A percentile compares a stretch with the other conserved stretches of the same genome.
Evolutionary conservation across 2,888 invertebrate species (phyloP).

Genomic region (Ornithoptera priamus): DNA sequence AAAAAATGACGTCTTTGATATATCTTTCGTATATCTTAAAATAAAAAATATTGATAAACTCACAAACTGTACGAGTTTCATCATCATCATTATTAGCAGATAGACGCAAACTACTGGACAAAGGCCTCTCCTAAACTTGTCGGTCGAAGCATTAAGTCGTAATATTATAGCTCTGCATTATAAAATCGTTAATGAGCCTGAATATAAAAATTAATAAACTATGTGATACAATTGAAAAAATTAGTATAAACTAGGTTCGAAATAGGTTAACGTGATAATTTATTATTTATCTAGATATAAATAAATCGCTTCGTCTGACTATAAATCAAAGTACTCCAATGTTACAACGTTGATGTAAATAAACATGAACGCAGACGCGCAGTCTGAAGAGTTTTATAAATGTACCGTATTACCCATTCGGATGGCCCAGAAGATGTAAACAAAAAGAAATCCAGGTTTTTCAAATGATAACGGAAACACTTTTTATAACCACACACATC

Average conservation of each 20-base stretch:
- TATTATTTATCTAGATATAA: not conserved
- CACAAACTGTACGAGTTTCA: too few relatives aligned
- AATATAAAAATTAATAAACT: too few relatives aligned
- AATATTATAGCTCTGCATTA: too few relatives aligned
- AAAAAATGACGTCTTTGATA: too few relatives aligned
- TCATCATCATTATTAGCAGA: too few relatives aligned
- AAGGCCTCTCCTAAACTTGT: too few relatives aligned
- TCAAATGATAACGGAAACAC: constrained; percentile 9
- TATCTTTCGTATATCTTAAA: too few relatives aligned
- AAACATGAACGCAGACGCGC: constrained; percentile 53
- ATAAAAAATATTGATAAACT: too few relatives aligned
- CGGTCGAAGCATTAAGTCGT: too few relatives aligned
- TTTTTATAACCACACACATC: constrained; percentile 6
- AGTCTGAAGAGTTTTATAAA: constrained; percentile 52
- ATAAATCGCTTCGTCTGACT: constrained; percentile 4
- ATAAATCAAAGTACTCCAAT: constrained; percentile 45
- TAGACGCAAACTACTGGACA: too few relatives aligned
- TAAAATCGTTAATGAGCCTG: too few relatives aligned
- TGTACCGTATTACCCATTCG: constrained; percentile 26
- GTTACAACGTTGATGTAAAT: constrained; percentile 47
- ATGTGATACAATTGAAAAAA: not conserved
- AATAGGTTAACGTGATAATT: not conserved
- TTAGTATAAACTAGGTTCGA: not conserved
- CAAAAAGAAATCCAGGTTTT: constrained; percentile 17
- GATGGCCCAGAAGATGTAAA: constrained; percentile 4